Evolutionary conservation across 2,888 invertebrate genomes (phyloP).

Genomic region (Dynastes hyllus): DNA sequence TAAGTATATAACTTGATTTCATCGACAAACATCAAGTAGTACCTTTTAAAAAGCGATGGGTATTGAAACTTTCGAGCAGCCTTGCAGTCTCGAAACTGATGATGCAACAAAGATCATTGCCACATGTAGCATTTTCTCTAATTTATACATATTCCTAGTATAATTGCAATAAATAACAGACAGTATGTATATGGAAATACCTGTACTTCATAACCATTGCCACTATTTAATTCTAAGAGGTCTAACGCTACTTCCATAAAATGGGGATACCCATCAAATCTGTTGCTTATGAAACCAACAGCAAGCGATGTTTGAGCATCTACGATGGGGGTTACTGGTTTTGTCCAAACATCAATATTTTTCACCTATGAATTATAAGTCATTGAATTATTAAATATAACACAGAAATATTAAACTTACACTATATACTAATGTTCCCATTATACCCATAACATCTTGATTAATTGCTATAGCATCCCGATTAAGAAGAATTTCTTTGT

Average conservation of each 20-base stretch:
- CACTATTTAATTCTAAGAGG: constrained; percentile 64
- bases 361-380: constrained; percentile 52
- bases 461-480: constrained; percentile 77
- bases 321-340: constrained; percentile 72
- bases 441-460: constrained; percentile 80
- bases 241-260: constrained; percentile 65
- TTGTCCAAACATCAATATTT: constrained; percentile 75
- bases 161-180: too few species aligned
- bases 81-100: too few species aligned
- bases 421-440: constrained; percentile 73
- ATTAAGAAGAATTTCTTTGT: constrained; percentile 78
- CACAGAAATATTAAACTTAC: constrained; percentile 62
- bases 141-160: too few species aligned
- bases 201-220: constrained; percentile 65
- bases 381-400: not conserved
- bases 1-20: too few species aligned
- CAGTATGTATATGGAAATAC: constrained; percentile 60
- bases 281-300: constrained; percentile 75
- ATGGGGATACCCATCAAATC: constrained; percentile 71
- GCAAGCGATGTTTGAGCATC: constrained; percentile 72
- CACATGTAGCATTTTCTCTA: too few species aligned
- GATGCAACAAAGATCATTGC: too few species aligned
- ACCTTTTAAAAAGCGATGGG: too few species aligned
- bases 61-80: too few species aligned
- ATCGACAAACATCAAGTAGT: too few species aligned